A percentile compares a stretch with the other conserved stretches of the same genome.
phyloP scores from a whole-genome alignment of 1,140 invertebrate genomes.

The Anadara kagoshimensis region DNA sequence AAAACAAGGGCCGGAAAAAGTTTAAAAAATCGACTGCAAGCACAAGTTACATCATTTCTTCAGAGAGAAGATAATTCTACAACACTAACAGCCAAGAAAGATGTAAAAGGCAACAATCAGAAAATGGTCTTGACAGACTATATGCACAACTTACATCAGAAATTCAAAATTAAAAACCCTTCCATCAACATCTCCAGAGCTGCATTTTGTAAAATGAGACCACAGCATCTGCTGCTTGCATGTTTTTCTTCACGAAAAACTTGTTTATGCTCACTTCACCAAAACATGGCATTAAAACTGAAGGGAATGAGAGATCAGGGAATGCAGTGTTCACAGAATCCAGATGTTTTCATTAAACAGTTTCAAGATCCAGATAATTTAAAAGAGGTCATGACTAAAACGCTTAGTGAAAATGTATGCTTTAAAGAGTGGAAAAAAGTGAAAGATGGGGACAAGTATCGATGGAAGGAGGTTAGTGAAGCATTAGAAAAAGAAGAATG shows the following conservation, averaged over 20 bases:
- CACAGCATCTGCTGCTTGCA: constrained; percentile 9
- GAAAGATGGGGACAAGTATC: constrained; percentile 8
- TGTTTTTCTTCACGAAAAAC: constrained; percentile 27
- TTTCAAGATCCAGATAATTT: neutral
- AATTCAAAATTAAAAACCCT: constrained; percentile 22
- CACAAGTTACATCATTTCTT: neutral
- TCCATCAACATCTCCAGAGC: constrained; percentile 8
- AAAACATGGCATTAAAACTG: constrained; percentile 26
- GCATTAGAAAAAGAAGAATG: constrained; percentile 19
- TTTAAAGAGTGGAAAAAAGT: constrained; percentile 32
- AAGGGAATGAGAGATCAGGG: constrained; percentile 2
- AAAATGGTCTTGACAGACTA: constrained; percentile 22
- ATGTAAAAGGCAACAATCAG: neutral
- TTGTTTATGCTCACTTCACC: constrained; percentile 27
- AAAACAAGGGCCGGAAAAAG: neutral
- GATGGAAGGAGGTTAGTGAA: constrained; percentile 33
- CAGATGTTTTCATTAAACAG: constrained; percentile 8
- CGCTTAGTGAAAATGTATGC: constrained; percentile 4
- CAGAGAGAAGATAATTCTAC: constrained; percentile 17
- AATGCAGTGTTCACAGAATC: neutral
- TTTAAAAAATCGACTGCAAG: neutral
- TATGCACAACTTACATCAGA: constrained; percentile 19
- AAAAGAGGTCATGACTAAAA: neutral
- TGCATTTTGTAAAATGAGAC: constrained; percentile 6
- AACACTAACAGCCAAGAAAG: constrained; percentile 13